Evolutionary conservation across 2,113 vertebrate genomes (phyloP), one percentile per base, ranked within the genome.

Genomic region (Pavo muticus): DNA sequence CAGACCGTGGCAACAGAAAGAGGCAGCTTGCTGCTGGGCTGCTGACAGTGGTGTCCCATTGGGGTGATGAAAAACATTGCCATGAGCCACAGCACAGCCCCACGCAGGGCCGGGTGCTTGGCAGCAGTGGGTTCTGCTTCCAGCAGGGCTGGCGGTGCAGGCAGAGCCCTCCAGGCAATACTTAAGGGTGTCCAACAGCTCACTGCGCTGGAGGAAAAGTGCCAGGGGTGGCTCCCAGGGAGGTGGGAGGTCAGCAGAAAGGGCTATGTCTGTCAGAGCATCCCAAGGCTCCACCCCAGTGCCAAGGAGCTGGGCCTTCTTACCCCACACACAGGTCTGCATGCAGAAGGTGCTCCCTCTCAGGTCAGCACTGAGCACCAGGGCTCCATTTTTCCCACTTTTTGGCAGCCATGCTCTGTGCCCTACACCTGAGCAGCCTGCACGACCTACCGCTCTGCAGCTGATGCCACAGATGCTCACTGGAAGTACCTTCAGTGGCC

Each of bases 31-130:
- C 27, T n/a, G 5, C 52, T 45, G 47, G 23, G 35, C 85, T 91
- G 75, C 68, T 73, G 67, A 32, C 5, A 82, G 68, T 74, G 27
- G 63, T 76, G 67, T 90, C 65, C 56, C 76, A 76, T n/a, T 11
- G 47, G 30, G 9, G 35, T 20, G 50, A 70, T 86, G 50, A 59
- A 76, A 76, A 68, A 44, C 68, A 71, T 60, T 81, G 47, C 63
- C 45, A 44, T 11, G 30, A 78, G 39, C 45, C 42, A 59, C 50
- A 27, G 72, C 29, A 6, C 4, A 6, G 54, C 47, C 40, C 35
- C 54, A 27, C 0, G 0, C 17, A 14, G 37, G 1, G 29, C 50
- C 1, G 0, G 44, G 35, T 40, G 56, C 52, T 17, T 54, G 52
- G 27, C 50, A 52, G 50, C 25, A 25, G 24, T 8, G 24, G 50